A percentile compares a stretch with the other conserved stretches of the same genome.
These are phyloP conservation scores for Drosophila ambigua DNA, from an alignment of 1,140 invertebrate genomes.

Conservation along the genomic window DNA sequence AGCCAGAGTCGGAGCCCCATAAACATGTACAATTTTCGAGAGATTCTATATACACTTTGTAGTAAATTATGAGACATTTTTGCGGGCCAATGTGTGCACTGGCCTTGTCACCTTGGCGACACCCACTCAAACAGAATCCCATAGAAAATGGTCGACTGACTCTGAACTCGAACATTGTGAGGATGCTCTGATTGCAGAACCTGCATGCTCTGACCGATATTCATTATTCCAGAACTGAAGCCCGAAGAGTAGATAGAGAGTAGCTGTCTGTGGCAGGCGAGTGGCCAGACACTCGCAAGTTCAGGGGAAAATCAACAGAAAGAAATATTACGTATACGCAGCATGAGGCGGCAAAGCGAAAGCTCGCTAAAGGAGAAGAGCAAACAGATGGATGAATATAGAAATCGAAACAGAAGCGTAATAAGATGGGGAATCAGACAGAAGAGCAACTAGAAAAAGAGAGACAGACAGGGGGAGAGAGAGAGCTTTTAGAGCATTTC, in stretches of 20 bases:
- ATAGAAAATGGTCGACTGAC: not conserved
- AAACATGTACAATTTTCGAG: conserved; percentile 41
- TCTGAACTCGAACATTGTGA: not conserved
- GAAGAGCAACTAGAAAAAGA: not conserved
- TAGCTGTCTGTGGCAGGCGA: conserved; percentile 7
- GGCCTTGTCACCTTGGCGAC: conserved; percentile 70
- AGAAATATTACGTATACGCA: conserved; percentile 74
- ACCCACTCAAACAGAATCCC: conserved; percentile 41
- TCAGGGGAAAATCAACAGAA: conserved; percentile 25
- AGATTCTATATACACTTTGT: not conserved
- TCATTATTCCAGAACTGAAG: no score
- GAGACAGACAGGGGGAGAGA: conserved; percentile 23
- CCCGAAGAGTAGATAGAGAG: no score
- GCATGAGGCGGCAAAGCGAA: conserved; percentile 29
- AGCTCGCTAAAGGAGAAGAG: conserved; percentile 44
- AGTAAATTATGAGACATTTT: conserved; percentile 36
- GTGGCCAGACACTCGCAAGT: conserved; percentile 22
- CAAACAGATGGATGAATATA: conserved; percentile 29
- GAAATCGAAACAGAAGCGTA: conserved; percentile 8
- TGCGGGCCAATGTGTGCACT: conserved; percentile 33
- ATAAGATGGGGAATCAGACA: not conserved
- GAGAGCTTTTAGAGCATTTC: conserved; percentile 45
- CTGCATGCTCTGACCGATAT: no score
- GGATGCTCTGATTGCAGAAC: no score
- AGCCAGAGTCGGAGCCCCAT: conserved; percentile 14